Evolutionary conservation across 2,113 vertebrate genomes (phyloP), one percentile per base, ranked within the genome.

Genomic region (Pantherophis guttatus): DNA sequence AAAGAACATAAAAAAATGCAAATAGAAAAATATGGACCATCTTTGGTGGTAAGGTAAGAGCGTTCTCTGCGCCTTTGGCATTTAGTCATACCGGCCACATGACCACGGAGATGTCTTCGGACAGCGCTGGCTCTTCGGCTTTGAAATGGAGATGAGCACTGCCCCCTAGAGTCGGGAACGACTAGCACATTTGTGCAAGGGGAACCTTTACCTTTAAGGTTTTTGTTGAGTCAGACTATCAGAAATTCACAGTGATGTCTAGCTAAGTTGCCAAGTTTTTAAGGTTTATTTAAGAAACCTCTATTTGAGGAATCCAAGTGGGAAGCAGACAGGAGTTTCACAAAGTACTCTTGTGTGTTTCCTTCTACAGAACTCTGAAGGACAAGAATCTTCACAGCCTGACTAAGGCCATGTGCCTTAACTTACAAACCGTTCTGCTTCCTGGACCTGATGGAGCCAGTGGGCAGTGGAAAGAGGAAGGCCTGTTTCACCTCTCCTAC

Each of bases 401-500:
- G 2, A 98, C 98, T 0, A 95, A 94, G 12, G 95, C 95, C 48
- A 98, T 98, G 98, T 94, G 97, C 39, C 88, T 95, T 88, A 98
- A 98, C 95, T 97, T 99, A 48, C 88, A 88, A 93, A 96, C 94
- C 0, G 29, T 98, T 52, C 94, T 99, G 96, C 97, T 97, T 96
- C 95, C 94, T 0, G 97, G 98, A 75, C 93, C 93, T 17, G 8
- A 86, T 0, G 94, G 92, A 4, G 95, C 95, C 50, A 96, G 93
- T 95, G 91, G 94, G 26, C 96, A 97, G 96, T 98, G 98, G 98
- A 98, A 96, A 29, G 95, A 98, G 81, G 96, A 96, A 13, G 98
- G 98, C 8, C 97, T 99, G 15, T 98, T 99, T 24, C 90, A 97
- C 81, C 97, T 99, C 90, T 97, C 96, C 62, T 99, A 98, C 93